Base-by-base conservation (phyloP, 2,797 vertebrate genomes). In the Sebastes hopkinsi region DNA sequence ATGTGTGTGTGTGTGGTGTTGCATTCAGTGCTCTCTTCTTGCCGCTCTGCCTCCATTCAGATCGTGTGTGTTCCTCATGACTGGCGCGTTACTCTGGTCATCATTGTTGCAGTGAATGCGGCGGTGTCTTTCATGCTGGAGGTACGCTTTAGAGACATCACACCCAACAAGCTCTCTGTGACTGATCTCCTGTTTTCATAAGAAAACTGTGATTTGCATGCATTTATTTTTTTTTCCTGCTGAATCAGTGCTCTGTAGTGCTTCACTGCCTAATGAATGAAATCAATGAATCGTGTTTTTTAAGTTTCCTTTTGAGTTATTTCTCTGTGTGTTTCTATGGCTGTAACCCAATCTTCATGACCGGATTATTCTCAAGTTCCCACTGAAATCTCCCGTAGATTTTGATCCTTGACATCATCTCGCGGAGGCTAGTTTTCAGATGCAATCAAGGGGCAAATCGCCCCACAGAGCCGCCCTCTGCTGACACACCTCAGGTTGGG, bases 381-480 rank as follows among this genome's bases (percentile, higher is more conserved):
- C 56, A 82, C 94, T 95, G 92, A 95, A 94, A 94, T 96, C 86
- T 96, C 92, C 96, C 94, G 83, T 97, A 99, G 98, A 98, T 95
- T 94, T 92, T 99, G 97, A 96, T 99, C 96, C 96, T 99, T 97
- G 98, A 99, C 95, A 95, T 96, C 96, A 89, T 98, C 97, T 96
- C 98, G 95, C 96, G 97, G 98, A 98, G 96, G 92, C 95, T 98
- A 96, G 96, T 97, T 96, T 98, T 98, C 97, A 97, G 96, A 95
- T 96, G 96, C 95, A 97, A 95, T 96, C 96, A 94, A 93, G 96
- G 81, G 72, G 23, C 94, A 93, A 95, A 95, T 87, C 93, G 83
- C 94, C 95, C 94, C 92, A 9, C 56, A 79, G 93, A 94, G 93
- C 87, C 92, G 93, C 67, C 86, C 70, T 94, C 95, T 92, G 91